Percentiles rank a stretch among this genome's conserved stretches.
Conservation (phyloP, 2,888 invertebrate species). For the Athrips mouffetella region DNA sequence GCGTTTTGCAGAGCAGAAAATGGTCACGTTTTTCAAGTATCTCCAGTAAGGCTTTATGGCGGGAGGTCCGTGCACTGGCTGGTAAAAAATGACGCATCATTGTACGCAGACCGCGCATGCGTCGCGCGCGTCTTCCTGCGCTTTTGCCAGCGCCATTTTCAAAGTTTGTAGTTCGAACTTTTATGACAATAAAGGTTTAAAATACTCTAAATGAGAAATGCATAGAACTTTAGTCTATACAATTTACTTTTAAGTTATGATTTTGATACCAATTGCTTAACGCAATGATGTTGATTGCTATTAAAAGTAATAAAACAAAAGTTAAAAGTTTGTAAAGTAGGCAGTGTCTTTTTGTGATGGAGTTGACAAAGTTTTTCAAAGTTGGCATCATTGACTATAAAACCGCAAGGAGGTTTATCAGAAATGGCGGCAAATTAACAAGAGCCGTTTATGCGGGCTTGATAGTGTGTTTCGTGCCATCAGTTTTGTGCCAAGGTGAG, state of each 20-base stretch:
- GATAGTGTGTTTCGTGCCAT: constrained; percentile 55
- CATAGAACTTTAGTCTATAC: no score
- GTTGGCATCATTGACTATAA: constrained; percentile 26
- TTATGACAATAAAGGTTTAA: no score
- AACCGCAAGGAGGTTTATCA: constrained; percentile 36
- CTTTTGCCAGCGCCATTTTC: constrained; percentile 47
- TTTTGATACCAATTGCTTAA: no score
- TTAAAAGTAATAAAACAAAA: no score
- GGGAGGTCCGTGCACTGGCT: constrained; percentile 41
- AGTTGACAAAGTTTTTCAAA: constrained; percentile 26
- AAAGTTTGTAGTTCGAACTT: constrained; percentile 16
- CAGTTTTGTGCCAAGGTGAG: constrained; percentile 55
- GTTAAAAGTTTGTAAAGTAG: no score
- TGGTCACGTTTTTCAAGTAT: constrained; percentile 35
- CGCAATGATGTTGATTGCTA: no score
- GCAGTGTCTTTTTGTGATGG: constrained; percentile 34
- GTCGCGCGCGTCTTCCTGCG: constrained; percentile 56
- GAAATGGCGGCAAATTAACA: constrained; percentile 42
- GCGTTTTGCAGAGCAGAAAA: constrained; percentile 44
- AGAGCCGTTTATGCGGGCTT: constrained; percentile 57
- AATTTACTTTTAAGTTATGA: no score
- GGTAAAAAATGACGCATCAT: constrained; percentile 48
- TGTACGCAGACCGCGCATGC: constrained; percentile 59
- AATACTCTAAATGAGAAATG: no score
- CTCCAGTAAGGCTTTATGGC: constrained; percentile 51